phyloP scores from a whole-genome alignment of 2,113 vertebrate genomes.

The Benitochromis conjunctus region DNA sequence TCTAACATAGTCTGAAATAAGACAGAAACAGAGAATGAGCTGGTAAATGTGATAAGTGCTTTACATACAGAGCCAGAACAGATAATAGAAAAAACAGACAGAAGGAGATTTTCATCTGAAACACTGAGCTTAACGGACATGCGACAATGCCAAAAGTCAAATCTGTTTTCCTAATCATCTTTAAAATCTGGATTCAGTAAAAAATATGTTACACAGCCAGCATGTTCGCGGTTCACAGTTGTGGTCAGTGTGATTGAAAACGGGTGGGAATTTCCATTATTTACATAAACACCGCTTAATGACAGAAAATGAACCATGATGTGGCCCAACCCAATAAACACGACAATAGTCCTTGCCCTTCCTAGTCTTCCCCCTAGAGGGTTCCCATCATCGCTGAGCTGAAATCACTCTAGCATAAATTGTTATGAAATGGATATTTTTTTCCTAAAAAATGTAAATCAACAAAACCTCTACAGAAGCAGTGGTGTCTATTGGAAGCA shows the following conservation, averaged over 20 bases:
- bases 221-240: not conserved
- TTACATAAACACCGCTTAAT: slow-evolving; percentile 53
- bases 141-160: slow-evolving; percentile 35
- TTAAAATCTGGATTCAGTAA: slow-evolving; percentile 21
- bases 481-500: not conserved
- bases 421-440: not conserved
- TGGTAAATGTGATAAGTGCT: not conserved
- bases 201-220: not conserved
- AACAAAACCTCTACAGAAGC: not conserved
- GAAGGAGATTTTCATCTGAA: not conserved
- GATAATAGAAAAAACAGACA: slow-evolving; percentile 56
- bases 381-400: not conserved
- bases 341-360: slow-evolving; percentile 29
- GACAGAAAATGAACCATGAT: slow-evolving; percentile 54
- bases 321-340: slow-evolving; percentile 48
- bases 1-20: slow-evolving; percentile 81
- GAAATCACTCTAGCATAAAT: not conserved
- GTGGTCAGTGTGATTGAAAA: not conserved
- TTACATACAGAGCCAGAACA: not conserved
- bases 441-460: not conserved
- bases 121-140: slow-evolving; percentile 18
- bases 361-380: not conserved
- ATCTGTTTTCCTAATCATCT: slow-evolving; percentile 57
- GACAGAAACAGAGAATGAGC: not conserved
- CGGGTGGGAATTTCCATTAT: slow-evolving; percentile 33